Conservation (phyloP, 2,797 vertebrate species). For the Phyllotis vaccarum region DNA sequence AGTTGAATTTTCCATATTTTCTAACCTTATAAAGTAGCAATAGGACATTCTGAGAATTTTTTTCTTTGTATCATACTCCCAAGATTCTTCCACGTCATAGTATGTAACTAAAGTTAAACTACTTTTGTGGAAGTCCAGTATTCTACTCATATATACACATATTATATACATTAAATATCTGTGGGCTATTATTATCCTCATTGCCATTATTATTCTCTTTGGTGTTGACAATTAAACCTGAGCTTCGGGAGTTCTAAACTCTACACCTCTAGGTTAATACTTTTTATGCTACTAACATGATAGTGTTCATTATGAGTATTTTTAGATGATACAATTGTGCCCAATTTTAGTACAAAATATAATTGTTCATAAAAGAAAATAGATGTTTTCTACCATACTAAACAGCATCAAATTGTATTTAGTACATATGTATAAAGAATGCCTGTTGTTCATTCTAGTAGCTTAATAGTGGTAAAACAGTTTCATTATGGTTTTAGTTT, state of each 20-base stretch:
- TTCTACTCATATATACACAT: not conserved
- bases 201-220: not conserved
- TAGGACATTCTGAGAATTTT: not conserved
- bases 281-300: not conserved
- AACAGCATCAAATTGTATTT: not conserved
- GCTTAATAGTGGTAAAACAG: not conserved
- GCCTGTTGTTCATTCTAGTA: not conserved
- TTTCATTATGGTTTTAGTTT: not conserved
- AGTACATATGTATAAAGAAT: not conserved
- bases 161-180: not conserved
- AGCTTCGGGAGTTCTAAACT: not conserved
- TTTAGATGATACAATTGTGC: not conserved
- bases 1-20: constrained; percentile 37
- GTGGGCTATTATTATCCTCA: not conserved
- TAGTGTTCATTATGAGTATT: not conserved
- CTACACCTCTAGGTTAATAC: not conserved
- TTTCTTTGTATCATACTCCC: not conserved
- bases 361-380: constrained; percentile 22
- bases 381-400: not conserved
- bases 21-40: constrained; percentile 22
- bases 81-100: not conserved
- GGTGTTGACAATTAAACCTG: not conserved
- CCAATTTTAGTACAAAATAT: constrained; percentile 8
- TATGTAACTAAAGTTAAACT: constrained; percentile 22
- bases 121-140: not conserved